Base-by-base conservation (phyloP, 2,888 invertebrate genomes). In the Caenorhabditis sp. region DNA sequence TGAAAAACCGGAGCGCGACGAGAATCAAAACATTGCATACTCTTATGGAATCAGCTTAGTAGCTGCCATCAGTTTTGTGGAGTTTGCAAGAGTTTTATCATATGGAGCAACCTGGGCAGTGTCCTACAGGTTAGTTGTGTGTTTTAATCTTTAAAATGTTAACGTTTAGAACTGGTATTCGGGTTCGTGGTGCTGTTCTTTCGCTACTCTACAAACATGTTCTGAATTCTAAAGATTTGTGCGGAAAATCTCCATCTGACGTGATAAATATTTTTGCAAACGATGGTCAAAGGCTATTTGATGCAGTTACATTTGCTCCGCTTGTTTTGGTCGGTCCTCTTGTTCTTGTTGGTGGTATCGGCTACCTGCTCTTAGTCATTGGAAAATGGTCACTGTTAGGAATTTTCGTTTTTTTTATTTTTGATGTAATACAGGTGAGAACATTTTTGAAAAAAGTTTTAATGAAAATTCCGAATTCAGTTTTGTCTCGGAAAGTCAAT, bases 231-330 rank as follows among this genome's bases (percentile, higher is more conserved):
- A 79, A 83, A 37, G 76, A 83, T 22, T 37, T 82, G 40, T 82
- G 82, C 37, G 82, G 82, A 22, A 78, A 74, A 53, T 65, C 74
- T 2, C 50, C 78, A 5, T 26, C 83, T 15, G 77, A 83, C 40
- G 80, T 82, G 26, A 92, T 93, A 35, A 93, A 93, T 82, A 88
- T 93, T 53, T 92, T 92, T 65, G 92, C 92, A 32, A 93, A 93
- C 83, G 93, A 93, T 85, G 92, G 92, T 3, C 92, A 93, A 85
- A 88, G 93, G 3, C 83, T 93, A 35, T 93, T 92, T 85, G 93
- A 93, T 71, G 92, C 92, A 5, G 89, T 92, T 28, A 92, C 92
- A 1, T 90, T 93, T 71, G 92, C 92, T 11, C 92, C 92, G 5
- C 85, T 93, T 28, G 91, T 92, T 28, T 74, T 92, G 26, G 89